phyloP scores from a whole-genome alignment of 2,888 invertebrate genomes.

The Syrista parreyssii region DNA sequence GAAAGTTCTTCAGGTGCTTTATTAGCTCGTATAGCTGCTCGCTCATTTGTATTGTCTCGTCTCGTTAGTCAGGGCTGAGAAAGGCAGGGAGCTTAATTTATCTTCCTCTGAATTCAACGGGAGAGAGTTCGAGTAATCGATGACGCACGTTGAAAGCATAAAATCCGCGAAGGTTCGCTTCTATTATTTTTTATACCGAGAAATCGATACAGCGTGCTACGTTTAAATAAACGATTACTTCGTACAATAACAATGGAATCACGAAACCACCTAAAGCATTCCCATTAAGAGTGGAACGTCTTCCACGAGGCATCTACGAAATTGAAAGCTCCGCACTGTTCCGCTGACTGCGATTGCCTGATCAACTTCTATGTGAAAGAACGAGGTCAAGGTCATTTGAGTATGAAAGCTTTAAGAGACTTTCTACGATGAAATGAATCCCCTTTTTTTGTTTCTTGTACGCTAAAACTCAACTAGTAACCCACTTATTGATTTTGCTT shows the following conservation, averaged over 20 bases:
- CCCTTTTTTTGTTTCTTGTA: neutral
- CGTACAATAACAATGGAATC: neutral
- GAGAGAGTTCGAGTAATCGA: neutral
- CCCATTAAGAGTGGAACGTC: neutral
- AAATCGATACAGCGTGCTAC: neutral
- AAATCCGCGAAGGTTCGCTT: neutral
- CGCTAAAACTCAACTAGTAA: neutral
- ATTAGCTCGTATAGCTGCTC: neutral
- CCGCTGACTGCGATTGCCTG: neutral
- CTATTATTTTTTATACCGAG: neutral
- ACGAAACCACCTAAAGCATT: neutral
- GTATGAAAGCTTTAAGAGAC: conserved; percentile 42
- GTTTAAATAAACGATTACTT: neutral
- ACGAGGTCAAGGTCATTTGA: conserved; percentile 47
- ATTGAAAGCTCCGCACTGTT: neutral
- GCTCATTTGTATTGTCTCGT: neutral
- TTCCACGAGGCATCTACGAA: neutral
- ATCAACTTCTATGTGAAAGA: neutral
- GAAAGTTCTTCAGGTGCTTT: neutral
- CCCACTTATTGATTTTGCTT: neutral
- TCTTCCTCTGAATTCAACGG: neutral
- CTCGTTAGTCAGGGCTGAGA: neutral
- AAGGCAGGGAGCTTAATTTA: neutral
- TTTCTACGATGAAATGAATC: conserved; percentile 33
- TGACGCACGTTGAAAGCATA: neutral